Conservation (phyloP, 2,888 invertebrate genomes). For the Hypolimnas misippus region DNA sequence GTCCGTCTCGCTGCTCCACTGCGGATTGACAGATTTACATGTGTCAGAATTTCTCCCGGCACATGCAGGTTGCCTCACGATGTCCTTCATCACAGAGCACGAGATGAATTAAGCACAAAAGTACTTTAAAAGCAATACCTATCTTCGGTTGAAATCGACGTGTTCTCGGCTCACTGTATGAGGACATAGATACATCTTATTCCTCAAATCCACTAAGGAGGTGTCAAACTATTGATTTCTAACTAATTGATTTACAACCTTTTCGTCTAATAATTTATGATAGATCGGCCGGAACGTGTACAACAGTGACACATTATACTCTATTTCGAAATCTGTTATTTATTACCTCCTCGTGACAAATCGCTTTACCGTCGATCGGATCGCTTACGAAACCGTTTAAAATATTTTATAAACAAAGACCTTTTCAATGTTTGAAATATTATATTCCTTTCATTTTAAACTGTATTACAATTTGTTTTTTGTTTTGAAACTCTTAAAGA, state of each 20-base stretch:
- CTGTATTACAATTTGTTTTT: too few species aligned
- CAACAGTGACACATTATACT: conserved; percentile 44
- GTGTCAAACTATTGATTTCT: conserved; percentile 34
- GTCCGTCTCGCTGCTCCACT: too few species aligned
- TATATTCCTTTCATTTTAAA: conserved; percentile 1
- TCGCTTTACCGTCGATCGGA: conserved; percentile 22
- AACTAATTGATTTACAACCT: conserved; percentile 45
- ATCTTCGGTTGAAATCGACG: too few species aligned
- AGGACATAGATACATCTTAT: too few species aligned
- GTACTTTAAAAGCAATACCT: too few species aligned
- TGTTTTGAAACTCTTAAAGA: too few species aligned
- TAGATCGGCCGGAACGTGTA: conserved; percentile 41
- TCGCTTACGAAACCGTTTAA: conserved; percentile 21
- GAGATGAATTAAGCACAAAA: too few species aligned
- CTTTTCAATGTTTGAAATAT: neutral
- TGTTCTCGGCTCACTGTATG: too few species aligned
- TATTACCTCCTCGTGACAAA: conserved; percentile 44
- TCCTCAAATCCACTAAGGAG: neutral
- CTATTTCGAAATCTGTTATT: conserved; percentile 47
- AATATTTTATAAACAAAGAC: conserved; percentile 8
- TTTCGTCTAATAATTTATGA: conserved; percentile 44
- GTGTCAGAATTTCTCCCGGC: too few species aligned
- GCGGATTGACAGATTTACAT: too few species aligned
- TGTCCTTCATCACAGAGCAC: too few species aligned
- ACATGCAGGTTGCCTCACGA: too few species aligned